Base-by-base conservation (phyloP, 1,140 invertebrate genomes). In the Elysia chlorotica region DNA sequence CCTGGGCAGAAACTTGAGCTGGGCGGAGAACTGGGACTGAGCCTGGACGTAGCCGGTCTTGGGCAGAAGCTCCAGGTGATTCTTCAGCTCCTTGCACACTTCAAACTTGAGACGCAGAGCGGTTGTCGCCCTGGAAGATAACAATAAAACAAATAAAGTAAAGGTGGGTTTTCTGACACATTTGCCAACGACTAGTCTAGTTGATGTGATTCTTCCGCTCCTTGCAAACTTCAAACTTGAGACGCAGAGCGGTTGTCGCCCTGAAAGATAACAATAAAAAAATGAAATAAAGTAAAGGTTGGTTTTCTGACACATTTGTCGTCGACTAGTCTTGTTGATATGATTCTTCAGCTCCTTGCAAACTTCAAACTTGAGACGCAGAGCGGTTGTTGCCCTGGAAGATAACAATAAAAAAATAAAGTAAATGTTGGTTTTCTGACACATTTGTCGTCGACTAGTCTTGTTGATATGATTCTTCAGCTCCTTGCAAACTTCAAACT, bases 21-120 rank as follows among this genome's bases (percentile, higher is more conserved):
- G 87, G 35, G 86, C 85, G n/a, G 81, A 81, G 75, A 88, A 87
- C 76, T 84, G 81, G 10, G 85, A 84, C 74, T 87, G 85, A n/a
- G 86, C 86, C 76, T 88, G 87, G 57, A 88, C 84, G 75, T 84
- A 88, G 21, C 86, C 87, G 21, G 84, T 87, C 63, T 85, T 86
- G 10, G 87, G 87, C 19, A 88, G 74, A 19, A 88, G 69, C 75
- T 88, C 87, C 57, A 88, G 61, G 68, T 88, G 83, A 63, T 87
- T 85, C 37, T 74, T 77, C 38, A 88, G 68, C 66, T 86, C 81
- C 56, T 82, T 81, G 71, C 82, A 83, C 14, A 87, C 83, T 61
- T 87, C 86, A 84, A 88, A 87, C 70, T 82, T 86, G 38, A 88
- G 70, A 5, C 81, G 65, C 23, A 87, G 61, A 28, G 87, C 86